These are phyloP conservation scores for Zaprionus inermis DNA, from an alignment of 1,140 invertebrate genomes.

Conservation along the genomic window DNA sequence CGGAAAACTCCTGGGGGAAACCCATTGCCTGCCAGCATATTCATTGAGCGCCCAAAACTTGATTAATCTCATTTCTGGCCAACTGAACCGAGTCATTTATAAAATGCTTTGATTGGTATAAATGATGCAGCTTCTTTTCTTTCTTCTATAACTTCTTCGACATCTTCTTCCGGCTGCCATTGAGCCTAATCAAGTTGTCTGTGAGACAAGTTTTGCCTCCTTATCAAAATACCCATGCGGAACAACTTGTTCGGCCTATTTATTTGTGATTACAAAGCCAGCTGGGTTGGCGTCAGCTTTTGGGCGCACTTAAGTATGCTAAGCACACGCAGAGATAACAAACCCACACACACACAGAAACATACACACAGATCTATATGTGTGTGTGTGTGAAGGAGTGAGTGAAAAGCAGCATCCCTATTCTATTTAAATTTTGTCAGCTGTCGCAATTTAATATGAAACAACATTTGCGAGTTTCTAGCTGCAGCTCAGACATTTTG, in stretches of 20 bases:
- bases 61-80: constrained; percentile 63
- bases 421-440: constrained; percentile 18
- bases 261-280: constrained; percentile 13
- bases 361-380: constrained; percentile 14
- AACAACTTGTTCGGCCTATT: constrained; percentile 26
- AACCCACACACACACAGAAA: constrained; percentile 26
- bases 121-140: constrained; percentile 63
- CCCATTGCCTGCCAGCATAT: constrained; percentile 50
- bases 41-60: constrained; percentile 60
- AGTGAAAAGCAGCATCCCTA: background rate
- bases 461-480: background rate
- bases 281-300: constrained; percentile 17
- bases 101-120: constrained; percentile 76
- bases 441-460: constrained; percentile 26
- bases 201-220: constrained; percentile 9
- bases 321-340: constrained; percentile 48
- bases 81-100: constrained; percentile 61
- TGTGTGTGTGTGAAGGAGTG: background rate
- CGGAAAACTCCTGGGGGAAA: background rate
- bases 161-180: constrained; percentile 8
- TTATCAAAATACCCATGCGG: constrained; percentile 9
- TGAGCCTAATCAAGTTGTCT: constrained; percentile 65
- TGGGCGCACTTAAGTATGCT: constrained; percentile 55
- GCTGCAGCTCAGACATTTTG: background rate
- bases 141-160: background rate